Percentiles rank a stretch among this genome's conserved stretches.
Evolutionary conservation across 1,140 invertebrate species (phyloP).

Genomic region (Philopotamus ludificatus): DNA sequence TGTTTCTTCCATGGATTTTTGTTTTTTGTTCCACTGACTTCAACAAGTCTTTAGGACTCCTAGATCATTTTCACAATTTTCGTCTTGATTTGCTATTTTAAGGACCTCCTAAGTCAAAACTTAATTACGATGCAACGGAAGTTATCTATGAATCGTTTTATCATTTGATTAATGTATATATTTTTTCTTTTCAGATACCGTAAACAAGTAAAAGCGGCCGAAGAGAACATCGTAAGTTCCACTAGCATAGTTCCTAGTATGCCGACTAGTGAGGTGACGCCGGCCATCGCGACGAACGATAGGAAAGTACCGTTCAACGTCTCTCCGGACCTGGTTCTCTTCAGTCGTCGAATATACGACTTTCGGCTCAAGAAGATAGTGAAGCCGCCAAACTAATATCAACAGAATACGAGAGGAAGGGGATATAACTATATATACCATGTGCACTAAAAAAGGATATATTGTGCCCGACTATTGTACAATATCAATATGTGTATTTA

Average conservation of each 20-base stretch:
- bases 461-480: neutral
- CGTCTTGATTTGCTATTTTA: no score
- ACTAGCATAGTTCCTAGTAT: conserved; percentile 50
- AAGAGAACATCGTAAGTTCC: conserved; percentile 53
- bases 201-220: conserved; percentile 57
- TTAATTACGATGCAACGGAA: no score
- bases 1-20: no score
- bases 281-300: conserved; percentile 47
- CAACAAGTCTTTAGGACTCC: no score
- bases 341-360: conserved; percentile 93
- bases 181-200: conserved; percentile 52
- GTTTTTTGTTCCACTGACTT: no score
- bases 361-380: conserved; percentile 81
- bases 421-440: neutral
- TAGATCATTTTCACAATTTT: no score
- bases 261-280: conserved; percentile 46
- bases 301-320: conserved; percentile 69
- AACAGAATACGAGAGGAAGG: neutral
- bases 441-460: neutral
- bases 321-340: conserved; percentile 84
- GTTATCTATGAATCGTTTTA: neutral
- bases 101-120: no score
- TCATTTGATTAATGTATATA: neutral
- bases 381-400: conserved; percentile 52
- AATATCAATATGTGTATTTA: conserved; percentile 15